phyloP scores from a whole-genome alignment of 2,888 invertebrate genomes.

The Hofmannophila pseudospretella region DNA sequence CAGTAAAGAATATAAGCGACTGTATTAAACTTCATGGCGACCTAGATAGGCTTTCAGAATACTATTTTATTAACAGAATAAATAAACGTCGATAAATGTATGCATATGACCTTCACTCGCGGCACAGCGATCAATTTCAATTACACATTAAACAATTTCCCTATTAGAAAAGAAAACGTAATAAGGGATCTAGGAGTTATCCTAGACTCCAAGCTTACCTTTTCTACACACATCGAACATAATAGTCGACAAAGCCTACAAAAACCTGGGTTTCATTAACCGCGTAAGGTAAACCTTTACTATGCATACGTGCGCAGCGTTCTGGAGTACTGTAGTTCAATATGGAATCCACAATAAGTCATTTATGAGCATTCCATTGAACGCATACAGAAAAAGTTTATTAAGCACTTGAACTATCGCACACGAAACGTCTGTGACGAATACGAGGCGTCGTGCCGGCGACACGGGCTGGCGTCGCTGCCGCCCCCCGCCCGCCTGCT shows the following conservation, averaged over 20 bases:
- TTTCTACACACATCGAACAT: not conserved
- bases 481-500: not conserved
- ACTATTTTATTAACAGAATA: slow-evolving; percentile 1
- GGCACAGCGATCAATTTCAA: not conserved
- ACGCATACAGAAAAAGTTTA: slow-evolving; percentile 1
- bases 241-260: not conserved
- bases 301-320: slow-evolving; percentile 4
- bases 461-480: not conserved
- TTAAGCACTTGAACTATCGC: not conserved
- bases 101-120: slow-evolving; percentile 1
- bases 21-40: too few relatives aligned
- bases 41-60: not conserved
- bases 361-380: slow-evolving; percentile 1
- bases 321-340: slow-evolving; percentile 1
- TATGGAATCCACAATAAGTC: slow-evolving; percentile 2
- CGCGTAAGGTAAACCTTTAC: not conserved
- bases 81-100: slow-evolving; percentile 3
- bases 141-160: not conserved
- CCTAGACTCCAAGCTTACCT: slow-evolving; percentile 1
- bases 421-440: not conserved
- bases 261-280: slow-evolving; percentile 3
- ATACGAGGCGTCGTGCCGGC: not conserved
- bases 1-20: too few relatives aligned
- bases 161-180: not conserved
- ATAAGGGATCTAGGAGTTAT: not conserved